Evolutionary conservation across 2,888 invertebrate genomes (phyloP).

Genomic region (Muschampia plurimacula): DNA sequence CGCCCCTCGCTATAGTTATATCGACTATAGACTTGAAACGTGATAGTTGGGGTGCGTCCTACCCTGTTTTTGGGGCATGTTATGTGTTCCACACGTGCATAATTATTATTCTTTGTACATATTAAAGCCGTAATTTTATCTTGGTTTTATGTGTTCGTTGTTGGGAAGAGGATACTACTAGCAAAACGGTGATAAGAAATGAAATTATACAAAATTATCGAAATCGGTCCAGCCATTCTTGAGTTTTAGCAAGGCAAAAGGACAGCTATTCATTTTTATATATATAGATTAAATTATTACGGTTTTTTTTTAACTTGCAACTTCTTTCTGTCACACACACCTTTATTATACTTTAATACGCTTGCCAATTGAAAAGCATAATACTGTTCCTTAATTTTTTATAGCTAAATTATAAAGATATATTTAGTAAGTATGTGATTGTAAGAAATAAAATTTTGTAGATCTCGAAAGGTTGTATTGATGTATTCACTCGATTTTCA

Average conservation of each 20-base stretch:
- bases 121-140: constrained; percentile 12
- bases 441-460: background rate
- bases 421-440: too few species aligned
- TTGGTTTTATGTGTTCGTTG: background rate
- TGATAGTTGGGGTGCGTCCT: constrained; percentile 34
- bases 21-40: constrained; percentile 27
- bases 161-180: background rate
- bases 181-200: constrained; percentile 36
- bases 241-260: too few species aligned
- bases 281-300: too few species aligned
- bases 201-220: background rate
- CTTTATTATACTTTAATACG: too few species aligned
- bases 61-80: constrained; percentile 29
- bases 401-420: too few species aligned
- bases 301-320: too few species aligned
- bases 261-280: too few species aligned
- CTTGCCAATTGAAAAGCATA: too few species aligned
- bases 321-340: too few species aligned
- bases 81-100: constrained; percentile 33
- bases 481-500: constrained; percentile 34
- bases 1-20: constrained; percentile 26
- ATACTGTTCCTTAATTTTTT: too few species aligned
- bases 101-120: constrained; percentile 32
- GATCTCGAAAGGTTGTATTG: background rate
- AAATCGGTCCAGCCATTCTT: too few species aligned